Percentiles rank a stretch among this genome's conserved stretches.
Conservation (phyloP, 1,140 invertebrate genomes). For the Zaprionus africanus region DNA sequence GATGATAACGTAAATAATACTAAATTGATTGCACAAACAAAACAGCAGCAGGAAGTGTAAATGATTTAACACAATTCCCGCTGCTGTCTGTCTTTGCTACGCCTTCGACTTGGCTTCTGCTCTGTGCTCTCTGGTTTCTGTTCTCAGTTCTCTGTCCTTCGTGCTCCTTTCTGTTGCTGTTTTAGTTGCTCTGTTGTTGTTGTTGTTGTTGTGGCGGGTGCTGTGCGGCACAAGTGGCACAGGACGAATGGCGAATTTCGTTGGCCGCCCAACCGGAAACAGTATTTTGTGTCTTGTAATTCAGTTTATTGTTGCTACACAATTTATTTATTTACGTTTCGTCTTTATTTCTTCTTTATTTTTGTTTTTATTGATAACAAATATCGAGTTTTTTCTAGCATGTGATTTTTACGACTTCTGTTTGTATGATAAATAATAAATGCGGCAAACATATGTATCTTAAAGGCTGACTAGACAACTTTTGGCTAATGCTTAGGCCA, state of each 20-base stretch:
- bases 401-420: conserved; percentile 3
- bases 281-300: conserved; percentile 61
- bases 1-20: conserved; percentile 78
- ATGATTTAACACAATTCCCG: conserved; percentile 78
- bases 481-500: not conserved
- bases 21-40: conserved; percentile 83
- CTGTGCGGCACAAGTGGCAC: conserved; percentile 31
- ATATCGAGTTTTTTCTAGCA: conserved; percentile 2
- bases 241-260: conserved; percentile 44
- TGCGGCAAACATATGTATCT: not conserved
- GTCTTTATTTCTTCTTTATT: conserved; percentile 35
- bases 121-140: conserved; percentile 34
- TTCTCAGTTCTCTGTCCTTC: conserved; percentile 26
- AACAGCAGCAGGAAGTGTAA: conserved; percentile 77
- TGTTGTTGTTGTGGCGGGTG: conserved; percentile 11
- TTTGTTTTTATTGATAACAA: conserved; percentile 34
- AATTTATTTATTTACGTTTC: conserved; percentile 54
- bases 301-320: conserved; percentile 68
- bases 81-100: conserved; percentile 46
- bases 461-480: no score
- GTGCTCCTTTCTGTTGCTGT: conserved; percentile 1
- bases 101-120: conserved; percentile 58
- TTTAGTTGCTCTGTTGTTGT: conserved; percentile 10
- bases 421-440: conserved; percentile 7
- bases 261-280: conserved; percentile 66